phyloP scores from a whole-genome alignment of 1,140 invertebrate genomes.

The Aplysia californica region DNA sequence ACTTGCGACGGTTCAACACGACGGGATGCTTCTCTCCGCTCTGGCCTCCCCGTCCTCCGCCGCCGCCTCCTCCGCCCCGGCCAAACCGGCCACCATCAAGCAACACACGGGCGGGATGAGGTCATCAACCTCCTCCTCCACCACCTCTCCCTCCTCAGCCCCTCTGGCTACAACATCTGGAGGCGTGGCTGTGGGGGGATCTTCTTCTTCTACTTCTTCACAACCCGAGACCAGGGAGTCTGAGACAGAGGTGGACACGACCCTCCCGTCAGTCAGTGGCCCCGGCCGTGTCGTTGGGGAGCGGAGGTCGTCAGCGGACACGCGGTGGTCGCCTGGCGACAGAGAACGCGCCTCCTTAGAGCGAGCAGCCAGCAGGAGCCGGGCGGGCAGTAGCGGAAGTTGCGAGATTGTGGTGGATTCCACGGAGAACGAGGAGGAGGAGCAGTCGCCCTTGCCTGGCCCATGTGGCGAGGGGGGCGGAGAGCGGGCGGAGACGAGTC shows the following conservation, averaged over 20 bases:
- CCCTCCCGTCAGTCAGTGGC: too few species aligned
- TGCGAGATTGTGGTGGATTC: constrained; percentile 22
- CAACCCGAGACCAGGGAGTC: too few species aligned
- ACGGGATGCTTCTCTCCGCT: constrained; percentile 17
- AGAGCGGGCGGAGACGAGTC: too few species aligned
- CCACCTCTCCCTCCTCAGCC: background rate
- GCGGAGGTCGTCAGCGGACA: too few species aligned
- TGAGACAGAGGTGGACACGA: too few species aligned
- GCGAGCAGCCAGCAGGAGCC: background rate
- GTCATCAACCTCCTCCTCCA: background rate
- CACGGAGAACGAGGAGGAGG: constrained; percentile 16
- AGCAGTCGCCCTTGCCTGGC: too few species aligned
- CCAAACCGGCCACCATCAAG: background rate
- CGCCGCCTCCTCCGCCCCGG: background rate
- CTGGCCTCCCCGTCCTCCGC: constrained; percentile 23
- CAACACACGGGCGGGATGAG: background rate
- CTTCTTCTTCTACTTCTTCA: too few species aligned
- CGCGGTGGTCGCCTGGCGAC: background rate
- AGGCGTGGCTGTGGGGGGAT: too few species aligned
- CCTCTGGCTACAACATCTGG: too few species aligned
- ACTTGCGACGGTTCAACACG: constrained; percentile 11
- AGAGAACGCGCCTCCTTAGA: background rate
- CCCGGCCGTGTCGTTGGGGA: too few species aligned
- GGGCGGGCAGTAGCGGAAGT: background rate
- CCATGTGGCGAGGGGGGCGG: too few species aligned